A percentile compares a stretch with the other conserved stretches of the same genome.
Evolutionary conservation across 2,797 vertebrate species (phyloP).

Genomic region (Gastrophryne carolinensis): DNA sequence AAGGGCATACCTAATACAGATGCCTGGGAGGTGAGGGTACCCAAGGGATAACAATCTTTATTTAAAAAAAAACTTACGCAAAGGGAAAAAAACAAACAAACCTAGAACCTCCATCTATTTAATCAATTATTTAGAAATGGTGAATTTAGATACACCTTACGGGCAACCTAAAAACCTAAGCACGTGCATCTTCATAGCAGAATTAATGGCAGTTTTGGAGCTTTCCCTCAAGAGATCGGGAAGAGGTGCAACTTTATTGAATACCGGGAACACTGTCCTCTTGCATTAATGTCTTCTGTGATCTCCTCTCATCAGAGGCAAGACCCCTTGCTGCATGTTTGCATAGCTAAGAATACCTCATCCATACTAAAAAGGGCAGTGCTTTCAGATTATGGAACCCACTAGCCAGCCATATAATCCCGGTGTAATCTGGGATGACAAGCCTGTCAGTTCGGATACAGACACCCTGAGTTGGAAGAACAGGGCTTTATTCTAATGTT

Average conservation of each 20-base stretch:
- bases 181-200: not conserved
- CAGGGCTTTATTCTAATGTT: constrained; percentile 38
- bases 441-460: constrained; percentile 11
- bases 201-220: not conserved
- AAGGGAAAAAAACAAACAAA: too few species aligned
- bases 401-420: constrained; percentile 11
- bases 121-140: too few species aligned
- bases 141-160: not conserved
- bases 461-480: not conserved
- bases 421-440: constrained; percentile 3
- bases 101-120: too few species aligned
- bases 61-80: too few species aligned
- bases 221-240: not conserved
- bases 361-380: not conserved
- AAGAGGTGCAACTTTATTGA: not conserved
- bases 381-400: constrained; percentile 24
- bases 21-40: too few species aligned
- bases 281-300: not conserved
- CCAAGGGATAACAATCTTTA: too few species aligned
- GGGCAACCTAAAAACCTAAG: not conserved
- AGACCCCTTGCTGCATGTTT: not conserved
- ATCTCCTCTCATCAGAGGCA: constrained; percentile 20
- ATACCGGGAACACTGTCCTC: not conserved
- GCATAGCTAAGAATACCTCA: constrained; percentile 4
- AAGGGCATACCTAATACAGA: too few species aligned